A percentile compares a stretch with the other conserved stretches of the same genome.
These are phyloP conservation scores for Muscicapa striata DNA, from an alignment of 2,797 vertebrate species.

Conservation along the genomic window DNA sequence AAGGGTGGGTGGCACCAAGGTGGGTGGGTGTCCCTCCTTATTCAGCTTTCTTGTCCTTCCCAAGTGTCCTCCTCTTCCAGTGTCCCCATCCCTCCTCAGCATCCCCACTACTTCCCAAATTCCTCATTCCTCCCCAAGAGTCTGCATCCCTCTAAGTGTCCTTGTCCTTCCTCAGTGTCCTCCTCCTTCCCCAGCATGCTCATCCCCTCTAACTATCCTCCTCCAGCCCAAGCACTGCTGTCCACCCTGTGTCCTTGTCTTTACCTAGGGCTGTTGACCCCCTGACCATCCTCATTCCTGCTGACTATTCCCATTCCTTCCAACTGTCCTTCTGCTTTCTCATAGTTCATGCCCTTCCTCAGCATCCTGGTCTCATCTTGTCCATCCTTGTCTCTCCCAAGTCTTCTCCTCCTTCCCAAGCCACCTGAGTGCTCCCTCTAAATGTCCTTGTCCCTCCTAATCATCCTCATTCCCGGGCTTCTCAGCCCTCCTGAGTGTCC, in stretches of 20 bases:
- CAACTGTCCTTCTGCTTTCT: neutral
- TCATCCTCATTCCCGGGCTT: neutral
- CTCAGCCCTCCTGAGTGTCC: neutral
- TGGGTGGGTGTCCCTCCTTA: neutral
- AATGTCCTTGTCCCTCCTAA: neutral
- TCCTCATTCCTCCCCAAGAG: neutral
- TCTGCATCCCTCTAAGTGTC: neutral
- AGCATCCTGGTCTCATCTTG: neutral
- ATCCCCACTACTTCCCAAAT: neutral
- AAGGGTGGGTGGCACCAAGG: neutral
- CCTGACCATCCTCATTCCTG: rapidly evolving
- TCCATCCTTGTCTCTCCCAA: neutral
- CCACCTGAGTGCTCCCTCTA: neutral
- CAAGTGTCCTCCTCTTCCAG: neutral
- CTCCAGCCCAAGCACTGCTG: neutral
- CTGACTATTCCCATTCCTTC: neutral
- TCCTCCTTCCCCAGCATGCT: neutral
- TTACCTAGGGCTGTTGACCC: neutral
- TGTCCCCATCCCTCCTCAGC: neutral
- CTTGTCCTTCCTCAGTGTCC: neutral
- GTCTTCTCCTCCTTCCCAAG: neutral
- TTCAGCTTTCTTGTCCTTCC: rapidly evolving
- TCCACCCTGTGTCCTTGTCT: neutral
- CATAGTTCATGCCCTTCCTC: rapidly evolving
- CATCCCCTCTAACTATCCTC: too few species aligned